These are phyloP conservation scores for Trichogramma pretiosum DNA, from an alignment of 1,140 invertebrate genomes.

Conservation along the genomic window DNA sequence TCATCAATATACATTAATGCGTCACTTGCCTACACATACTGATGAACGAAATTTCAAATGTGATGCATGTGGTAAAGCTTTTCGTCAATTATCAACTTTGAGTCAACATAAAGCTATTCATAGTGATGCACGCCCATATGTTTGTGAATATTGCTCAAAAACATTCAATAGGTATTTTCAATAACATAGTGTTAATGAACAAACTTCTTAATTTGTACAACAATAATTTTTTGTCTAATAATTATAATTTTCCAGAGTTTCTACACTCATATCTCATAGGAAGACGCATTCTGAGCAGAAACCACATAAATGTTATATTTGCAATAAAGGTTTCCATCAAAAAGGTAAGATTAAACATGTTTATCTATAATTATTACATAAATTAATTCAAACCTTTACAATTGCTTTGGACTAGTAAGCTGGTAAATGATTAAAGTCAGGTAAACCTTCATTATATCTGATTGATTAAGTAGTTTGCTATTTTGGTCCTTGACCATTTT, in stretches of 20 bases:
- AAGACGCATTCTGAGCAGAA: slow-evolving; percentile 66
- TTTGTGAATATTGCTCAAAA: slow-evolving; percentile 65
- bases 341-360: slow-evolving; percentile 48
- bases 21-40: slow-evolving; percentile 74
- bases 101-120: slow-evolving; percentile 68
- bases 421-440: too few relatives aligned
- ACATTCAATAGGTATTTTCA: slow-evolving; percentile 55
- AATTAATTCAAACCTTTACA: not conserved
- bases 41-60: slow-evolving; percentile 77
- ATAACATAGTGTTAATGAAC: too few relatives aligned
- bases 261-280: slow-evolving; percentile 65
- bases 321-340: slow-evolving; percentile 68
- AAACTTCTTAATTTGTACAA: too few relatives aligned
- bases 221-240: too few relatives aligned
- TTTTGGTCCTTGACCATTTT: too few relatives aligned
- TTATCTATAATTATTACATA: not conserved
- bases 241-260: slow-evolving; percentile 47
- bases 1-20: slow-evolving; percentile 67
- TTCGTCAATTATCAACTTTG: slow-evolving; percentile 65
- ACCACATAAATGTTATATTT: slow-evolving; percentile 62
- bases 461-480: too few relatives aligned
- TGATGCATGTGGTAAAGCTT: slow-evolving; percentile 68
- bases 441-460: too few relatives aligned
- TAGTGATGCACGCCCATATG: slow-evolving; percentile 59
- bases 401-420: too few relatives aligned